Conservation (phyloP, 2,888 invertebrate genomes). For the Drosophila eohydei region DNA sequence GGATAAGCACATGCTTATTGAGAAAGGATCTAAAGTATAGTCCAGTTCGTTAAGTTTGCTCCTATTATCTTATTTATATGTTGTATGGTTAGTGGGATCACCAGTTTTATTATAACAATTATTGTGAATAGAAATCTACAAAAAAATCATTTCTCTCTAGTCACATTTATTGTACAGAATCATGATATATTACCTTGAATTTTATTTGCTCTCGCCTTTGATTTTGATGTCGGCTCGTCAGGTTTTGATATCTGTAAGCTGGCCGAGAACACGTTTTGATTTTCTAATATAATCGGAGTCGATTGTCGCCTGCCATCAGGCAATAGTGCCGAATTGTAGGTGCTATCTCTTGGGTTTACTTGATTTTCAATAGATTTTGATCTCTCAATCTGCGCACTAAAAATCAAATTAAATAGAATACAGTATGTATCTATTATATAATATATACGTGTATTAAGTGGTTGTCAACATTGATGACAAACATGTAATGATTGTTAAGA, state of each 20-base stretch:
- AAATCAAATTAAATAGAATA: background rate
- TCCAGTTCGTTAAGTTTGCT: too few relatives aligned
- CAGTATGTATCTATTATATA: background rate
- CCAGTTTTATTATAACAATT: too few relatives aligned
- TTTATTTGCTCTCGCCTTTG: constrained; percentile 84
- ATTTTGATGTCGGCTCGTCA: constrained; percentile 58
- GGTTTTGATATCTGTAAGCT: constrained; percentile 91
- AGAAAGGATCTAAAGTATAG: too few relatives aligned
- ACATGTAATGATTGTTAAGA: too few relatives aligned
- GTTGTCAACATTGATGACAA: too few relatives aligned
- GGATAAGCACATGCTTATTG: too few relatives aligned
- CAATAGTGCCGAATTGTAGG: background rate
- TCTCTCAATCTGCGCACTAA: constrained; percentile 14
- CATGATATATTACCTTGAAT: constrained; percentile 59
- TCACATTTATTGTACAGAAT: background rate
- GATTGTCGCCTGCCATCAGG: constrained; percentile 86
- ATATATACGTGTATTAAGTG: background rate
- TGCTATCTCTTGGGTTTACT: background rate
- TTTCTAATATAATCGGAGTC: constrained; percentile 85
- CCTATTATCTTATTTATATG: too few relatives aligned
- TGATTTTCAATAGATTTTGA: background rate
- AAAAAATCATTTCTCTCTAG: background rate
- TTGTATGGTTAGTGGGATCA: too few relatives aligned
- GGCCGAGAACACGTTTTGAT: constrained; percentile 89
- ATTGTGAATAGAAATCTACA: background rate